phyloP scores from a whole-genome alignment of 2,113 vertebrate species.

The Athene cunicularia region DNA sequence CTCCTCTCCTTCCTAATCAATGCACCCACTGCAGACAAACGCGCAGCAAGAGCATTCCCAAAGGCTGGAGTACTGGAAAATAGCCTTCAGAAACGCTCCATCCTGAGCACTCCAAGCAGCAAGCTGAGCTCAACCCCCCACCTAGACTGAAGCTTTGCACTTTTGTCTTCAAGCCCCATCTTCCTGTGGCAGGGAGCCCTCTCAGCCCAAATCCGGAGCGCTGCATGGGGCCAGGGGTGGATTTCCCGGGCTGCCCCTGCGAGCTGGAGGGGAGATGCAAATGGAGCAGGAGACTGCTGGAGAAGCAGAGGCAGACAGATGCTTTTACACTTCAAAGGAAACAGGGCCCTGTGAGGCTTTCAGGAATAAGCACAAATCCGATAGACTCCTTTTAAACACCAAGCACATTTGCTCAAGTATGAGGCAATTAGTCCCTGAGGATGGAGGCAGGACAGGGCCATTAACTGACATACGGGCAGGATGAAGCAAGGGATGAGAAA shows the following conservation, averaged over 20 bases:
- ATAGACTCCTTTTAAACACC: constrained; percentile 54
- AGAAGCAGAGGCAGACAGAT: constrained; percentile 29
- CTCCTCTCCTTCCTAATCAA: not conserved
- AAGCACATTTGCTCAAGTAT: constrained; percentile 61
- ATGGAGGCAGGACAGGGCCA: constrained; percentile 33
- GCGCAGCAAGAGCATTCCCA: rapidly evolving
- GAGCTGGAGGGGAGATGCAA: not conserved
- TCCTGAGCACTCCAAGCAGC: not conserved
- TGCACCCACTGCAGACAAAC: not conserved
- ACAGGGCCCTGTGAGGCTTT: not conserved
- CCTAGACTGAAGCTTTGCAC: not conserved
- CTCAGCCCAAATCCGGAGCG: rapidly evolving
- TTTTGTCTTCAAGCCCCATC: not conserved
- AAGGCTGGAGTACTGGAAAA: not conserved
- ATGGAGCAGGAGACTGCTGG: not conserved
- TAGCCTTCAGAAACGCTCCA: not conserved
- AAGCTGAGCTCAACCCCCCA: not conserved
- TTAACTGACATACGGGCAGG: constrained; percentile 27
- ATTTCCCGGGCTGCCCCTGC: not conserved
- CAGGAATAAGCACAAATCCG: constrained; percentile 8
- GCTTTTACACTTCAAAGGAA: constrained; percentile 63
- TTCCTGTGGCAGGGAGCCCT: not conserved
- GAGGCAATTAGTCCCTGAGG: constrained; percentile 52
- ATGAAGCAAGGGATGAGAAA: not conserved
- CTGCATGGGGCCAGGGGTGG: not conserved